These are phyloP conservation scores for Probaryconus sp. DNA, from an alignment of 1,140 invertebrate species.

Conservation along the genomic window DNA sequence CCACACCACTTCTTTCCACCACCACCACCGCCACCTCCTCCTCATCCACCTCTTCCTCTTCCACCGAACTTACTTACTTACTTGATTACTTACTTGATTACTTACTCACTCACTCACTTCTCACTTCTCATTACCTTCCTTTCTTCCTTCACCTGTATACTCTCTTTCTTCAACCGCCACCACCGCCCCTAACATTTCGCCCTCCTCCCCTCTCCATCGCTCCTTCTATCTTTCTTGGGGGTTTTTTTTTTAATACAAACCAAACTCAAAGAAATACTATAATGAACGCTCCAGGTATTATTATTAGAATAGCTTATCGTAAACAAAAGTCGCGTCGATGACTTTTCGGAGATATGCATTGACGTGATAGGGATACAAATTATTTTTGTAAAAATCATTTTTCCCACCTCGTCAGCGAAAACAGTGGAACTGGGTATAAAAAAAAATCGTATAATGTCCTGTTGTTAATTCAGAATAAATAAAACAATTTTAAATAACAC, in stretches of 20 bases:
- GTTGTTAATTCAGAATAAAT: too few relatives aligned
- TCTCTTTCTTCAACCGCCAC: too few relatives aligned
- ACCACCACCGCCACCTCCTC: conserved; percentile 6
- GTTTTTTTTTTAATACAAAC: conserved; percentile 36
- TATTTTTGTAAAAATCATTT: background rate
- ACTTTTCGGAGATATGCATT: conserved; percentile 24
- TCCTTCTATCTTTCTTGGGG: conserved; percentile 1
- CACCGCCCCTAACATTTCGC: too few relatives aligned
- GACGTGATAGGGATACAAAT: background rate
- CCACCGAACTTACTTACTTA: too few relatives aligned
- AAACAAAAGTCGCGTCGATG: conserved; percentile 3
- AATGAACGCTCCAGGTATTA: conserved; percentile 25
- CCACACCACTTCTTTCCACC: conserved; percentile 22
- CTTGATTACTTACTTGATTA: too few relatives aligned
- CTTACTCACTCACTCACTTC: background rate
- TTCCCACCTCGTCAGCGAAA: too few relatives aligned
- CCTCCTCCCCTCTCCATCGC: background rate
- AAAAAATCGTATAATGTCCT: too few relatives aligned
- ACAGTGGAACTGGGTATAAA: too few relatives aligned
- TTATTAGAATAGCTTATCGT: conserved; percentile 43
- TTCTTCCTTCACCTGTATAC: background rate
- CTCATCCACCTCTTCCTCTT: conserved; percentile 1
- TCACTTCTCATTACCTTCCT: background rate
- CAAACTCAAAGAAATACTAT: conserved; percentile 43
- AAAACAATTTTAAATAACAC: too few relatives aligned